Base-by-base conservation (phyloP, 2,888 invertebrate species). In the Matsumyia berberina region DNA sequence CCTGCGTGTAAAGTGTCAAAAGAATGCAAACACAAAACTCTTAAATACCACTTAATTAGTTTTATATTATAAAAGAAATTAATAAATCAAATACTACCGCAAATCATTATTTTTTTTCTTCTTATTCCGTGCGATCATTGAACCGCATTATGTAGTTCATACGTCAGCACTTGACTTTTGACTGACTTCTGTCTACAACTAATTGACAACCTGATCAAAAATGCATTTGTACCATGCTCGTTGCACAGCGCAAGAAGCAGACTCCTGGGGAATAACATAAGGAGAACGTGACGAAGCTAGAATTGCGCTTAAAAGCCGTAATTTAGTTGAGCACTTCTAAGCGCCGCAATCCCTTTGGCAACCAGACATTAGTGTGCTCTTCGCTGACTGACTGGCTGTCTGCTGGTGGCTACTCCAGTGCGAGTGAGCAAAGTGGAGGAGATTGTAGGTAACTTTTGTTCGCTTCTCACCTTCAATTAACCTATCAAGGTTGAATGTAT, bases 201-300 rank as follows among this genome's bases (percentile, higher is more conserved):
- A 83, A 83, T 83, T 83, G 83, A 83, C 83, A 83, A 83, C 79
- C 83, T 79, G 83, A 79, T 79, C 83, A 83, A 83, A 76, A 79
- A 67, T 44, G 79, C 72, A 67, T 83, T 73, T 67, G 67, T 58
- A 60, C 17, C 57, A 70, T 62, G 74, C 35, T 64, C 57, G 35
- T 64, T 64, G 70, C 53, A 58, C 51, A 44, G 53, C 29, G n/a
- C 44, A 79, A 72, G 70, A 49, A 57, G 33, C 51, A 58, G 51
- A 58, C 72, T 79, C 51, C 66, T 73, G 72, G n/a, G 39, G 62
- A 58, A 72, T 42, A 70, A 44, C 39, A 74, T 46, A 58, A 73
- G 62, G 49, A 67, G 73, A 83, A 79, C 83, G 83, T 83, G 83
- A 83, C 83, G 83, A 83, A 74, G 83, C 83, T 83, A 69, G 83